These are phyloP conservation scores for Aphelenchoides fujianensis DNA, from an alignment of 1,140 invertebrate genomes.

Conservation along the genomic window DNA sequence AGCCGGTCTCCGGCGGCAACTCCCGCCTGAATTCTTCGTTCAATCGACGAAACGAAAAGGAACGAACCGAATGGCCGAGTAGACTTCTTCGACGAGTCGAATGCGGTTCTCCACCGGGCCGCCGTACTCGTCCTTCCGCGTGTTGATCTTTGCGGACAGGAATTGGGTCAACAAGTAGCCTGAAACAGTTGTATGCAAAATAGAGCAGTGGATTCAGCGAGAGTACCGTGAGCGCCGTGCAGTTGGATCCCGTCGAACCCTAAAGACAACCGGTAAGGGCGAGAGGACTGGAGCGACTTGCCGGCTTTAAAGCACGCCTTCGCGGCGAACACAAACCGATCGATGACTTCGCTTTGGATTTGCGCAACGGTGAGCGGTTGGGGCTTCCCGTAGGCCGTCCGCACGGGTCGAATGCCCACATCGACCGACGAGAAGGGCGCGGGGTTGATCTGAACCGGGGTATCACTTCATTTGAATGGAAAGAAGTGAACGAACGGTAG, in stretches of 20 bases:
- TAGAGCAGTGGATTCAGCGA: too few relatives aligned
- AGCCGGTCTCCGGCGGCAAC: constrained; percentile 29
- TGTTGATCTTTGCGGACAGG: constrained; percentile 49
- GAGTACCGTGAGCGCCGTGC: constrained; percentile 56
- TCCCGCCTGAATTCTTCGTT: constrained; percentile 18
- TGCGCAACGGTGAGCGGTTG: constrained; percentile 15
- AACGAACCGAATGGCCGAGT: constrained; percentile 35
- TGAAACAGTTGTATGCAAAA: too few relatives aligned
- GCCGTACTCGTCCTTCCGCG: constrained; percentile 54
- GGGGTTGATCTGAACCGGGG: constrained; percentile 31
- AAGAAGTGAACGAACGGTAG: neutral
- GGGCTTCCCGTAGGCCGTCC: constrained; percentile 16
- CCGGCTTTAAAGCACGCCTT: constrained; percentile 26
- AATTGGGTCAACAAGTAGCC: constrained; percentile 54
- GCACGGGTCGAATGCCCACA: neutral
- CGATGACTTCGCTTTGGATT: constrained; percentile 30
- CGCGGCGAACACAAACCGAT: constrained; percentile 29
- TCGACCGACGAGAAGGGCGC: constrained; percentile 37
- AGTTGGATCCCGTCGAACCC: constrained; percentile 54
- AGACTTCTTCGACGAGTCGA: constrained; percentile 49
- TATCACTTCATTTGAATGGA: too few relatives aligned
- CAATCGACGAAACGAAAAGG: constrained; percentile 10
- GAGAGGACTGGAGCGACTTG: constrained; percentile 6
- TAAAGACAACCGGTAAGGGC: neutral
- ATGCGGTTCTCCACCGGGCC: constrained; percentile 49